These are phyloP conservation scores for Eupithecia abbreviata DNA, from an alignment of 2,888 invertebrate species.

Conservation along the genomic window DNA sequence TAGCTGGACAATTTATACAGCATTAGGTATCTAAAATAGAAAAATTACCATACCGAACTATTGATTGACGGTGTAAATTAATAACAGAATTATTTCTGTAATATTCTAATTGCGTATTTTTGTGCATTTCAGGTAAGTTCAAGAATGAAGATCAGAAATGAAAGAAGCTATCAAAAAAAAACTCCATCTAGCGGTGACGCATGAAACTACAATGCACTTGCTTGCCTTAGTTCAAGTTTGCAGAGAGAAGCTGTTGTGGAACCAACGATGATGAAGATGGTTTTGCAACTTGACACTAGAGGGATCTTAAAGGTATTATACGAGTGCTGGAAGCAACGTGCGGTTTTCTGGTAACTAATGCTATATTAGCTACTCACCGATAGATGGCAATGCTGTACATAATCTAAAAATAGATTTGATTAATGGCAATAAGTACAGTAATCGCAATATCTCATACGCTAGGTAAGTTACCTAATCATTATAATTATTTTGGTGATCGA, in stretches of 20 bases:
- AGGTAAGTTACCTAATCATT: background rate
- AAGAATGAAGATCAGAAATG: background rate
- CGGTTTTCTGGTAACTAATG: background rate
- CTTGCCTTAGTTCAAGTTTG: background rate
- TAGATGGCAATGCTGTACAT: slow-evolving; percentile 27
- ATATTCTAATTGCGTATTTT: background rate
- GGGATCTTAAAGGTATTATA: slow-evolving; percentile 18
- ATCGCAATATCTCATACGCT: background rate
- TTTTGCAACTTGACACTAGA: slow-evolving; percentile 33
- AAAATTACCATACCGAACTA: background rate
- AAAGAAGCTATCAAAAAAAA: background rate
- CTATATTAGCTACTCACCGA: slow-evolving; percentile 15
- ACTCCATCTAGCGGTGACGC: slow-evolving; percentile 20
- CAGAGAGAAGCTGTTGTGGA: background rate
- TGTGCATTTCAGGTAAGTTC: slow-evolving; percentile 22
- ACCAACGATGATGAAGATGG: background rate
- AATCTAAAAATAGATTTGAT: background rate
- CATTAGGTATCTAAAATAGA: no score
- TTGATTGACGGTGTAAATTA: background rate
- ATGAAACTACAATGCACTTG: slow-evolving; percentile 1
- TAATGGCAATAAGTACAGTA: background rate
- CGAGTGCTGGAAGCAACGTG: no score
- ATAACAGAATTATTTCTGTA: background rate
- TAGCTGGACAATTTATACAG: no score
- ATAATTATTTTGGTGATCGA: background rate